Evolutionary conservation across 2,888 invertebrate species (phyloP), one percentile per base, ranked within the genome.

Genomic region (Eristalis tenax): DNA sequence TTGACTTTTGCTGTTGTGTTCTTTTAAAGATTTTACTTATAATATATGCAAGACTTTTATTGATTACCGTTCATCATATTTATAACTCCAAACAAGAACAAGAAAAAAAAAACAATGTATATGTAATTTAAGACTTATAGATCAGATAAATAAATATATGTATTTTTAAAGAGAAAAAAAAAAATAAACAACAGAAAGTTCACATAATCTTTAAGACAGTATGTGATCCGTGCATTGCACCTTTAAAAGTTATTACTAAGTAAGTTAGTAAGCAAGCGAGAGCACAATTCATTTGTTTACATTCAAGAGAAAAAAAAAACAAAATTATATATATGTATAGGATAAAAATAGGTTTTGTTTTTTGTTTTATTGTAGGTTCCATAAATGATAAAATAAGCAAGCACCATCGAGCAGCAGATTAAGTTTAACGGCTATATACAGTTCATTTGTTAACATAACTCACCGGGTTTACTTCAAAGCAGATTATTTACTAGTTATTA

Each of bases 401-500:
- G 78, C 86, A 87, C 86, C 86, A 70, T 86, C 77, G 71, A 83
- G 69, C 85, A 70, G 63, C 56, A 38, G 69, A 76, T 76, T 74
- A 63, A 68, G 50, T 68, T 73, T 4, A 35, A 23, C 82, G 86
- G 63, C 78, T 82, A 89, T 84, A 22, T 6, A 68, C 74, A 83
- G 38, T 78, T 63, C 50, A 76, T 66, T 64, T 68, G 57, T 64
- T 74, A 59, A 35, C 6, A 38, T 10, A 73, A 65, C 32, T 74
- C 43, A 74, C 40, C 43, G 63, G 40, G 28, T 8, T 57, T 63
- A 28, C 80, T 63, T 82, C 57, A 28, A 50, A 56, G 8, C 28
- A 26, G 50, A 18, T 50, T 50, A 50, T 18, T 18, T 50, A 50
- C 50, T 50, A 18, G 18, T 50, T 18, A 50, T 15, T 43, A 18